A percentile compares a stretch with the other conserved stretches of the same genome.
Evolutionary conservation across 2,797 vertebrate genomes (phyloP).

Genomic region (Perodicticus potto): DNA sequence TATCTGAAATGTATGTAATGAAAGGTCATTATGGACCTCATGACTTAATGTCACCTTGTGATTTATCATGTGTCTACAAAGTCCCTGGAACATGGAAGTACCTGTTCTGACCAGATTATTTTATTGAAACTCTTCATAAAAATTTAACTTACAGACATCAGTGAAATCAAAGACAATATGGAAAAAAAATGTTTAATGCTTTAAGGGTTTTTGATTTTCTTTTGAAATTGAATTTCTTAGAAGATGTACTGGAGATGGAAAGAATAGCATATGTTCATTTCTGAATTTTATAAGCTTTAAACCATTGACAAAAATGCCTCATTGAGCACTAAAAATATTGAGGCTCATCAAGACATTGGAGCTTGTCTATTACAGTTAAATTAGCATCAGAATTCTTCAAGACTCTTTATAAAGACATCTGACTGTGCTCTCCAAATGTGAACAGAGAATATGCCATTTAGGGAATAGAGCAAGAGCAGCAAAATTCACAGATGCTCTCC

Average conservation of each 20-base stretch:
- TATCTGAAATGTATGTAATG: neutral
- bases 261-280: slow-evolving; percentile 27
- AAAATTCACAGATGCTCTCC: neutral
- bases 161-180: slow-evolving; percentile 22
- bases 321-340: slow-evolving; percentile 37
- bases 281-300: neutral
- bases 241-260: neutral
- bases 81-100: neutral
- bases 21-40: neutral
- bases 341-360: slow-evolving; percentile 23
- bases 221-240: slow-evolving; percentile 43
- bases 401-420: neutral
- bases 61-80: neutral
- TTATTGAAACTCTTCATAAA: neutral
- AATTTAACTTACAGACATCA: neutral
- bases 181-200: slow-evolving; percentile 21
- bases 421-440: slow-evolving; percentile 72
- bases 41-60: neutral
- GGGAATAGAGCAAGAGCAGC: neutral
- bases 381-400: slow-evolving; percentile 50
- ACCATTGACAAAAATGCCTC: slow-evolving; percentile 12
- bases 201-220: neutral
- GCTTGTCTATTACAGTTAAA: slow-evolving; percentile 50
- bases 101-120: neutral
- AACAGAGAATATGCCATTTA: slow-evolving; percentile 47